Evolutionary conservation across 2,797 vertebrate genomes (phyloP).

Genomic region (Ibycter americanus): DNA sequence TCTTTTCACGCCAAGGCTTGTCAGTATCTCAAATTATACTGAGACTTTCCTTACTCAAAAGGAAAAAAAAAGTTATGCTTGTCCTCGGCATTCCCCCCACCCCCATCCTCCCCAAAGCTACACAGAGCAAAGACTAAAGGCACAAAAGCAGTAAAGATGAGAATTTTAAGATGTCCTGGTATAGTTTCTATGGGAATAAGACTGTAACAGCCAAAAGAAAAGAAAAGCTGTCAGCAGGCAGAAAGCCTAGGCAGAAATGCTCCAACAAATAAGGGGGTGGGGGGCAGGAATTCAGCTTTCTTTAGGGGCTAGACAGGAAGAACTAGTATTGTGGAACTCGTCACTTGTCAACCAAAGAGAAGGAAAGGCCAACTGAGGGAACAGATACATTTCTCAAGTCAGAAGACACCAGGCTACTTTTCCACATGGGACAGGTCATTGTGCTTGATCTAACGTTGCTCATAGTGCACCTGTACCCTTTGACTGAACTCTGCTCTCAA

Average conservation of each 20-base stretch:
- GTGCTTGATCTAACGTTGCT: not conserved
- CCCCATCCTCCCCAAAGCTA: not conserved
- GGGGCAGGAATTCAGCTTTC: not conserved
- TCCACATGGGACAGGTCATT: not conserved
- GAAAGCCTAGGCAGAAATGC: not conserved
- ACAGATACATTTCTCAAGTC: not conserved
- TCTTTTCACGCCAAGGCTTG: not conserved
- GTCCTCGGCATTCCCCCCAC: too few relatives aligned
- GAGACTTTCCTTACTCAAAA: not conserved
- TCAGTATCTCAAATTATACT: not conserved
- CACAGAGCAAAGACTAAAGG: not conserved
- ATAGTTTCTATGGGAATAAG: not conserved
- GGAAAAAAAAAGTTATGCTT: not conserved
- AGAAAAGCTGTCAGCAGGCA: not conserved
- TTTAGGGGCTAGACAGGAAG: not conserved
- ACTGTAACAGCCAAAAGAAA: not conserved
- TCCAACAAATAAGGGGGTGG: not conserved
- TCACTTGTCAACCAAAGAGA: not conserved
- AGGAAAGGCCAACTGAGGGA: not conserved
- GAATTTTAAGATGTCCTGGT: not conserved
- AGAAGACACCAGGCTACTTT: not conserved
- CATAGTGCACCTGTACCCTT: not conserved
- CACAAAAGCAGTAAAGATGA: not conserved
- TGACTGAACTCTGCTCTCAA: not conserved
- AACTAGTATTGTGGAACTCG: not conserved